Evolutionary conservation across 2,113 vertebrate genomes (phyloP), one percentile per base, ranked within the genome.

Genomic region (Epinephelus lanceolatus): DNA sequence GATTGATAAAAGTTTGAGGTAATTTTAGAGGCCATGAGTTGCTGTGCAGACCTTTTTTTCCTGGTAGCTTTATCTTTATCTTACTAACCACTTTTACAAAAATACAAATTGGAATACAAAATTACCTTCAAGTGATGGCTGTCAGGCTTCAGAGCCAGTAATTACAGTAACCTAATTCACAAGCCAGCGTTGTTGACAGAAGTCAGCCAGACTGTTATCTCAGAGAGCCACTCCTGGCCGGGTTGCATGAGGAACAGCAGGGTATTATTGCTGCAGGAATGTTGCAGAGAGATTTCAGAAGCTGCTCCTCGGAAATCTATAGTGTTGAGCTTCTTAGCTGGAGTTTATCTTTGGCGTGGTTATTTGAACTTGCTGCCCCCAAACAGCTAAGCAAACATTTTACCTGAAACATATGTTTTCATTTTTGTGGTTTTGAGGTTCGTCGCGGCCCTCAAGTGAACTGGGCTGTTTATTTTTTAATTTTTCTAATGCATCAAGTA

Each of bases 261-360:
- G 42, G n/a, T 75, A 23, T 81, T 53, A 57, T 13, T 76, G 53
- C 21, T 19, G 6, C 40, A 30, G 76, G 60, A 52, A 17, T 25
- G 21, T 51, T n/a, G 42, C 49, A 13, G 13, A 21, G 30, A 23
- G 25, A 25, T 67, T 71, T 78, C 23, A 45, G 55, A 75, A 65
- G 49, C 18, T 71, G 42, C 9, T 59, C 60, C 53, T 5, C 21
- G 11, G 40, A 82, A 76, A 65, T 51, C 14, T 19, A 21, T 8
- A 42, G 27, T 18, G 17, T 59, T 23, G 0, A 81, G 61, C 11
- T 4, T 21, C 51, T 62, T 13, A 75, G 5, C 1, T 51, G 0
- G 52, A 66, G 77, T 88, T 84, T 71, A 71, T 80, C 18, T 84
- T 78, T 80, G 80, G 68, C 45, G 63, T 72, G 66, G 67, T 79